Conservation (phyloP, 2,797 vertebrate genomes). For the Siniperca undulata region DNA sequence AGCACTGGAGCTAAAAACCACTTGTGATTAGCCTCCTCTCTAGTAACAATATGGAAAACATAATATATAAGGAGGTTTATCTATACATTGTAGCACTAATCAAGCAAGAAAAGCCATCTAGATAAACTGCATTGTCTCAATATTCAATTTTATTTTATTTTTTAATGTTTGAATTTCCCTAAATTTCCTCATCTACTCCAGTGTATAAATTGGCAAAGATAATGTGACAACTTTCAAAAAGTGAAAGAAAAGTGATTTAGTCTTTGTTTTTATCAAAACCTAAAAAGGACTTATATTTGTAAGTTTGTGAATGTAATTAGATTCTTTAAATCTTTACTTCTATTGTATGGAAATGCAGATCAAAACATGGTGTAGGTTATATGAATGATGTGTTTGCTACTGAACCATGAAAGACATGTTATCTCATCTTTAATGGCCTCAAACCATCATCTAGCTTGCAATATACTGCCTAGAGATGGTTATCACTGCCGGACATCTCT, state of each 20-base stretch:
- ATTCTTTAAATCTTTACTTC: not conserved
- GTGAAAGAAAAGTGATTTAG: not conserved
- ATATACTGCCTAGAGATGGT: constrained; percentile 69
- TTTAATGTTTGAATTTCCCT: not conserved
- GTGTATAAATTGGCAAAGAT: not conserved
- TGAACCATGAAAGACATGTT: constrained; percentile 54
- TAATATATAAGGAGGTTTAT: not conserved
- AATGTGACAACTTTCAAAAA: not conserved
- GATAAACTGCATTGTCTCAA: not conserved
- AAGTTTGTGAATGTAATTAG: not conserved
- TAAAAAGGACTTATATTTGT: not conserved
- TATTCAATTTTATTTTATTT: not conserved
- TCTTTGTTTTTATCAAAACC: not conserved
- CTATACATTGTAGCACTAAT: not conserved
- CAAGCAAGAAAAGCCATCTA: not conserved
- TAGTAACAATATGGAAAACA: not conserved
- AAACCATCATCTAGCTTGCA: constrained; percentile 62
- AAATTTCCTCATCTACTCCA: not conserved
- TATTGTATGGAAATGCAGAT: constrained; percentile 5
- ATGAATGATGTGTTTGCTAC: constrained; percentile 27
- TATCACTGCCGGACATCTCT: constrained; percentile 79
- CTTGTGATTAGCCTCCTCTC: not conserved
- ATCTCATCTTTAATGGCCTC: constrained; percentile 63
- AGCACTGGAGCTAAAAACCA: not conserved
- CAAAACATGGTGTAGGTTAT: constrained; percentile 27